Evolutionary conservation across 2,888 invertebrate species (phyloP).

Genomic region (Idaea aversata): DNA sequence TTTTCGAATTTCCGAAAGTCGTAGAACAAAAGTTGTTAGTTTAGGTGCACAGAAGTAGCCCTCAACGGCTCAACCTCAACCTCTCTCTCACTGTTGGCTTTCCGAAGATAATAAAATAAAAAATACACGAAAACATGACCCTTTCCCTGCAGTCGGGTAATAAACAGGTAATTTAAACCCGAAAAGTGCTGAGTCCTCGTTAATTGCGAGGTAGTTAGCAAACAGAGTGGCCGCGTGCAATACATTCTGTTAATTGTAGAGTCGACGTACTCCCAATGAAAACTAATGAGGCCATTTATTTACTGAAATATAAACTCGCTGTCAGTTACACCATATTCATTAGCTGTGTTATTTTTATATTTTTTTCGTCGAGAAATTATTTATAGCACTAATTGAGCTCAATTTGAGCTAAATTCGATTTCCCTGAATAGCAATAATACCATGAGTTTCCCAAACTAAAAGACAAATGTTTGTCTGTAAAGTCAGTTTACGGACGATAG

Average conservation of each 20-base stretch:
- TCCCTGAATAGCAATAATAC: no score
- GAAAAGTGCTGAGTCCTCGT: neutral
- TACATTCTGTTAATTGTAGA: neutral
- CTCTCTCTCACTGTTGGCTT: neutral
- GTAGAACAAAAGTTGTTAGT: no score
- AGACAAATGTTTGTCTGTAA: no score
- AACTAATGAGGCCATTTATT: neutral
- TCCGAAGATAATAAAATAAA: neutral
- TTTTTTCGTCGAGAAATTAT: neutral
- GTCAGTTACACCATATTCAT: neutral
- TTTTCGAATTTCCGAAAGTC: no score
- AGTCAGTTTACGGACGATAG: no score
- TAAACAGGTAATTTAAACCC: neutral
- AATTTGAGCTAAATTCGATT: no score
- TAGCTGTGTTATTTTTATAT: neutral
- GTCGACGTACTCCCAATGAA: neutral
- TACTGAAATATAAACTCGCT: neutral
- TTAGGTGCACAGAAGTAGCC: no score
- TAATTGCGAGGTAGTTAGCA: constrained; percentile 1
- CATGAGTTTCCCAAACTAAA: no score
- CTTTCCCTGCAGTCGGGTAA: no score
- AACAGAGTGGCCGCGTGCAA: neutral
- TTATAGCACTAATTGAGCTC: no score
- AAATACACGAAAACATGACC: neutral
- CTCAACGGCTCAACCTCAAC: no score